A percentile compares a stretch with the other conserved stretches of the same genome.
These are phyloP conservation scores for Noctua fimbriata DNA, from an alignment of 2,888 invertebrate species.

Conservation along the genomic window DNA sequence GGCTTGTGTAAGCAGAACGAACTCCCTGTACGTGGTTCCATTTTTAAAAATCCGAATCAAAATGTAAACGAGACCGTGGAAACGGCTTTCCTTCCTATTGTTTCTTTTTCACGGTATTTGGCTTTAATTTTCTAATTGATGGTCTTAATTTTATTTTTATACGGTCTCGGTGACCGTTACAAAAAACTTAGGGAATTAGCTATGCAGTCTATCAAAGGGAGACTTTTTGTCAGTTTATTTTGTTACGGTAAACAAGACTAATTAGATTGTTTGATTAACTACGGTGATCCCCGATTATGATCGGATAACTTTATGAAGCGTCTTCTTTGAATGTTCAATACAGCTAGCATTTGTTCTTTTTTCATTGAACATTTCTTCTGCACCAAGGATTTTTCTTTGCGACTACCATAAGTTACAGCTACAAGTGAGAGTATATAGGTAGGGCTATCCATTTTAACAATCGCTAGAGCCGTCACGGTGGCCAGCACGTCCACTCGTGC, in stretches of 20 bases:
- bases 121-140: constrained; percentile 46
- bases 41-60: constrained; percentile 45
- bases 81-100: constrained; percentile 59
- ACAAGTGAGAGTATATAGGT: constrained; percentile 30
- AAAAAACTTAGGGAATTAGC: constrained; percentile 7
- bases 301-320: background rate
- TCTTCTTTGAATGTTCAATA: background rate
- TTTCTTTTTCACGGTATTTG: constrained; percentile 22
- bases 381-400: background rate
- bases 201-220: constrained; percentile 17
- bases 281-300: background rate
- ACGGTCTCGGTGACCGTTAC: constrained; percentile 18
- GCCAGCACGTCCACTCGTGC: constrained; percentile 39
- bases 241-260: constrained; percentile 25
- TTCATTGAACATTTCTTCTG: background rate
- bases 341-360: background rate
- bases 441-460: constrained; percentile 13
- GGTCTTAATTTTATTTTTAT: constrained; percentile 23
- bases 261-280: constrained; percentile 11
- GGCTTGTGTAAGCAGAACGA: constrained; percentile 61
- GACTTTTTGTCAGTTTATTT: constrained; percentile 18
- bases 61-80: constrained; percentile 51
- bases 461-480: constrained; percentile 42
- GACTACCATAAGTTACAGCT: background rate
- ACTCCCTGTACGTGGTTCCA: constrained; percentile 58